phyloP scores from a whole-genome alignment of 2,888 invertebrate species.

The Drosophila conformis region DNA sequence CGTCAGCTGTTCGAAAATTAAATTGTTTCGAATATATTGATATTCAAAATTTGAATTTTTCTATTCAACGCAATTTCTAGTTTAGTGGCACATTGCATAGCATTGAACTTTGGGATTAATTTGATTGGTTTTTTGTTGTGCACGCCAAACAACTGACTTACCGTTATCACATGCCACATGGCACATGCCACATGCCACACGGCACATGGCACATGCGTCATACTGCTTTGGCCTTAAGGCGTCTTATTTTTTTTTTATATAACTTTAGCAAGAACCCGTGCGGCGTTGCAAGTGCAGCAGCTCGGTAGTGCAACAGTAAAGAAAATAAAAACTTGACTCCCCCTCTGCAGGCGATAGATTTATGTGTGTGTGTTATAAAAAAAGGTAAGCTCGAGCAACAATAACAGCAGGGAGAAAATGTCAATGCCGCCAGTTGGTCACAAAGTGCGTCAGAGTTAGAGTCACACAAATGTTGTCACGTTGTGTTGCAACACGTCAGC shows the following conservation, averaged over 20 bases:
- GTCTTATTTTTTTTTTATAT: constrained; percentile 21
- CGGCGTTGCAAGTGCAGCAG: constrained; percentile 46
- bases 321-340: constrained; percentile 14
- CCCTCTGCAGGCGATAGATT: constrained; percentile 19
- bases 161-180: constrained; percentile 12
- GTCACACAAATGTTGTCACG: constrained; percentile 48
- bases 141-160: constrained; percentile 5
- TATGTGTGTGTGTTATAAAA: background rate
- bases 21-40: background rate
- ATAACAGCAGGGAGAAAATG: constrained; percentile 17
- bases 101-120: constrained; percentile 3
- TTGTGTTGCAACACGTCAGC: constrained; percentile 59
- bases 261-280: constrained; percentile 22
- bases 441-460: constrained; percentile 57
- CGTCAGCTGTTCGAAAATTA: constrained; percentile 9
- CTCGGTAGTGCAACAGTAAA: constrained; percentile 8
- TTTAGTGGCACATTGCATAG: background rate
- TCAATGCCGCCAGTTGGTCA: constrained; percentile 48
- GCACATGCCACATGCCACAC: constrained; percentile 21
- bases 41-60: background rate
- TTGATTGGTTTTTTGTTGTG: constrained; percentile 26
- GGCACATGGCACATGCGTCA: constrained; percentile 2
- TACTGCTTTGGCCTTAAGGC: background rate
- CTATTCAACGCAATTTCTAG: background rate
- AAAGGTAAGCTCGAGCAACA: constrained; percentile 1